Conservation (phyloP, 2,888 invertebrate genomes). For the Clepsis dumicolana region DNA sequence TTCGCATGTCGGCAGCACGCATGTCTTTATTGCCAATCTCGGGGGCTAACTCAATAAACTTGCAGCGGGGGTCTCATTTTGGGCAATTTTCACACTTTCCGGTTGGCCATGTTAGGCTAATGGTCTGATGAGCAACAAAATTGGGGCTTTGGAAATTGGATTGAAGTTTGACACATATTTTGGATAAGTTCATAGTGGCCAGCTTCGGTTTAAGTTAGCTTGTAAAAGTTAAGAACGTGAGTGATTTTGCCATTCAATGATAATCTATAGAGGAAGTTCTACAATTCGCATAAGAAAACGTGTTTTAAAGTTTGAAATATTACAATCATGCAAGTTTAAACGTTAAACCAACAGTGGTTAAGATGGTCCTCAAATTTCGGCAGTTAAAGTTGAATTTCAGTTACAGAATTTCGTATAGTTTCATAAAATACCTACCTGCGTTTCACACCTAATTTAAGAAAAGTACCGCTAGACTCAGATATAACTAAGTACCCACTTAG, state of each 20-base stretch:
- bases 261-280: too few relatives aligned
- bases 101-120: slow-evolving; percentile 25
- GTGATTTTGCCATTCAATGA: not conserved
- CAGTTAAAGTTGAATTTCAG: too few relatives aligned
- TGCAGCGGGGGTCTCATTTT: slow-evolving; percentile 78
- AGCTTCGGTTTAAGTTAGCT: not conserved
- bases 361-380: too few relatives aligned
- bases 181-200: slow-evolving; percentile 5
- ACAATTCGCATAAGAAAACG: too few relatives aligned
- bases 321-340: too few relatives aligned
- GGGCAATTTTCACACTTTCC: slow-evolving; percentile 51
- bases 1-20: slow-evolving; percentile 58
- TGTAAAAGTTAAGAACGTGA: not conserved
- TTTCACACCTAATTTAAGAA: too few relatives aligned
- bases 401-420: too few relatives aligned
- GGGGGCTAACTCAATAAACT: slow-evolving; percentile 81
- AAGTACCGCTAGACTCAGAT: too few relatives aligned
- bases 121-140: slow-evolving; percentile 38
- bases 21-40: slow-evolving; percentile 79
- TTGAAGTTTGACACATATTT: slow-evolving; percentile 27
- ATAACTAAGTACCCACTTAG: too few relatives aligned
- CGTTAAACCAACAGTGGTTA: too few relatives aligned
- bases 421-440: too few relatives aligned
- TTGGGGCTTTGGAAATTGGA: slow-evolving; percentile 32
- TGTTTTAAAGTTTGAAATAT: too few relatives aligned